phyloP scores from a whole-genome alignment of 2,888 invertebrate genomes.

The Busseola fusca region DNA sequence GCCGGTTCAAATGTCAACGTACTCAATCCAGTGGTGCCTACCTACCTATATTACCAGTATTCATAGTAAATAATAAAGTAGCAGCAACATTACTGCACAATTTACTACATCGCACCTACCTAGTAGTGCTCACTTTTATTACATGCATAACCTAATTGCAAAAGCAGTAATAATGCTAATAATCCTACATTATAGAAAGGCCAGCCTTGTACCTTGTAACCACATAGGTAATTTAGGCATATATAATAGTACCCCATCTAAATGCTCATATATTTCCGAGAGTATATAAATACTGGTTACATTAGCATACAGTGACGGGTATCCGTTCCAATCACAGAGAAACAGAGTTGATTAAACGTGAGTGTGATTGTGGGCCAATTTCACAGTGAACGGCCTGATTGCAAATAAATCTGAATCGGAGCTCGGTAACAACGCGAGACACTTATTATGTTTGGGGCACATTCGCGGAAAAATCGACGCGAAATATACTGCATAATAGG shows the following conservation, averaged over 20 bases:
- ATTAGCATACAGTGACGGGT: slow-evolving; percentile 52
- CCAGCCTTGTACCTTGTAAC: neutral
- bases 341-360: slow-evolving; percentile 70
- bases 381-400: slow-evolving; percentile 68
- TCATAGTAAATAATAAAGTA: slow-evolving; percentile 19
- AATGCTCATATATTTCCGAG: slow-evolving; percentile 4
- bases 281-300: slow-evolving; percentile 15
- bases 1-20: slow-evolving; percentile 24
- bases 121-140: slow-evolving; percentile 19
- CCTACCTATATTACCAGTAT: neutral
- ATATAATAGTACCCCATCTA: neutral
- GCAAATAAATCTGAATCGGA: slow-evolving; percentile 68
- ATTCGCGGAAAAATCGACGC: slow-evolving; percentile 21
- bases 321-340: slow-evolving; percentile 63
- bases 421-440: slow-evolving; percentile 32
- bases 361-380: slow-evolving; percentile 67
- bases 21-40: slow-evolving; percentile 1
- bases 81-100: slow-evolving; percentile 22
- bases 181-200: slow-evolving; percentile 30
- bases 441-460: slow-evolving; percentile 41
- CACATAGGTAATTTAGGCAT: neutral
- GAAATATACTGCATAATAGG: slow-evolving; percentile 15
- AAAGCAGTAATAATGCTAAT: slow-evolving; percentile 19
- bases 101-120: slow-evolving; percentile 26
- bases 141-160: slow-evolving; percentile 24